A percentile compares a stretch with the other conserved stretches of the same genome.
Evolutionary conservation across 1,140 invertebrate genomes (phyloP).

Genomic region (Pseudomyrmex dendroicus): DNA sequence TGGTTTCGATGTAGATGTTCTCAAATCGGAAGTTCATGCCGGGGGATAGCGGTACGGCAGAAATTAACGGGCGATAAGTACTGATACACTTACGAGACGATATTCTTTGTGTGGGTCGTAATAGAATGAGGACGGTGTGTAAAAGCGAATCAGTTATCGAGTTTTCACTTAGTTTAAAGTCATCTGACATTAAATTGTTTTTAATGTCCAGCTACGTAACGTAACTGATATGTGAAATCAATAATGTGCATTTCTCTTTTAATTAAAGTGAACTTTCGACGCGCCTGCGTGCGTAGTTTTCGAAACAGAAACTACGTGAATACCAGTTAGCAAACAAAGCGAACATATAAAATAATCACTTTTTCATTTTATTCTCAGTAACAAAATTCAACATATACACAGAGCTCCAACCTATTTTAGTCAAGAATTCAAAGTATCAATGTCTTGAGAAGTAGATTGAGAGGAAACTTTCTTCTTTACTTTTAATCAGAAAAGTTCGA

Average conservation of each 20-base stretch:
- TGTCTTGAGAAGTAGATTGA: slow-evolving; percentile 42
- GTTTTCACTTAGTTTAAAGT: slow-evolving; percentile 37
- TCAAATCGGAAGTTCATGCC: not conserved
- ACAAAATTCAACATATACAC: slow-evolving; percentile 18
- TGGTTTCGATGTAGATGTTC: not conserved
- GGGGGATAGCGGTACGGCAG: not conserved
- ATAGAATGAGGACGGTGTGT: not conserved
- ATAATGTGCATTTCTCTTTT: slow-evolving; percentile 14
- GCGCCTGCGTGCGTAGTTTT: not conserved
- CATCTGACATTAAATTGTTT: slow-evolving; percentile 12
- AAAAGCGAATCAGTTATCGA: slow-evolving; percentile 22
- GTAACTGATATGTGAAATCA: slow-evolving; percentile 14
- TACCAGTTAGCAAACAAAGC: not conserved
- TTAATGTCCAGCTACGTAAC: not conserved
- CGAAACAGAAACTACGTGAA: not conserved
- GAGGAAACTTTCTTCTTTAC: slow-evolving; percentile 46
- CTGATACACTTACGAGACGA: not conserved
- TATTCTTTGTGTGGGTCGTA: not conserved
- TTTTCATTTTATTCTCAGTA: slow-evolving; percentile 9
- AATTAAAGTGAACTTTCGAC: slow-evolving; percentile 6
- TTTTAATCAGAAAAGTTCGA: slow-evolving; percentile 58
- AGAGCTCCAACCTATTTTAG: slow-evolving; percentile 36
- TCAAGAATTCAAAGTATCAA: slow-evolving; percentile 55
- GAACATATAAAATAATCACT: slow-evolving; percentile 12
- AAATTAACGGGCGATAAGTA: slow-evolving; percentile 44